Conservation (phyloP, 2,888 invertebrate genomes). For the Catocala nupta region DNA sequence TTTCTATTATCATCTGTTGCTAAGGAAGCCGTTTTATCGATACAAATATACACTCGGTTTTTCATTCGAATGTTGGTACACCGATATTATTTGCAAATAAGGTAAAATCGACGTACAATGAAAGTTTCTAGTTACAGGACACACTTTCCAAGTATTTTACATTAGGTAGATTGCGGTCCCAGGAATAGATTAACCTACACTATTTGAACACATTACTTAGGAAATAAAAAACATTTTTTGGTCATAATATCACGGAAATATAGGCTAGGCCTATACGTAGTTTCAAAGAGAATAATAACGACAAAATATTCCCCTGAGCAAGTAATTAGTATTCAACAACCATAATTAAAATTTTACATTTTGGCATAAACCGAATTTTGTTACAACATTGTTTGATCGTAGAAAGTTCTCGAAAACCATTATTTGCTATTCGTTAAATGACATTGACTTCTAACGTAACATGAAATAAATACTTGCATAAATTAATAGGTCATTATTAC, state of each 20-base stretch:
- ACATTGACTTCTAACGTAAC: slow-evolving; percentile 36
- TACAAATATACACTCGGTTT: background rate
- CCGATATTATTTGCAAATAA: background rate
- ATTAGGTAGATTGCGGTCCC: background rate
- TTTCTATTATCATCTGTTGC: slow-evolving; percentile 4
- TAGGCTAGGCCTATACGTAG: no score
- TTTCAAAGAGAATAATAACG: background rate
- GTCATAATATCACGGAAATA: background rate
- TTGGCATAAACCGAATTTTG: slow-evolving; percentile 5
- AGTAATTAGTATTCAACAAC: slow-evolving; percentile 37
- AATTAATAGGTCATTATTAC: slow-evolving; percentile 34
- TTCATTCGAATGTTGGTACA: background rate
- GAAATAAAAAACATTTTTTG: background rate
- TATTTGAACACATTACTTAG: background rate
- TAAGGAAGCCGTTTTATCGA: background rate
- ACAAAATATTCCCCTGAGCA: slow-evolving; percentile 13
- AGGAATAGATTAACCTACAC: background rate
- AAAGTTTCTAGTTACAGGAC: background rate
- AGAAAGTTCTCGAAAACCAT: slow-evolving; percentile 15
- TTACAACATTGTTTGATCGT: slow-evolving; percentile 30
- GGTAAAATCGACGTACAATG: background rate
- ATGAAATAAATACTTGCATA: slow-evolving; percentile 33
- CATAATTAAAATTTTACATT: slow-evolving; percentile 36
- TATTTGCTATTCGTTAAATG: slow-evolving; percentile 34
- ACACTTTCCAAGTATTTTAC: background rate